A percentile compares a stretch with the other conserved stretches of the same genome.
Evolutionary conservation across 2,888 invertebrate species (phyloP).

Genomic region (Sarcophaga variegata): DNA sequence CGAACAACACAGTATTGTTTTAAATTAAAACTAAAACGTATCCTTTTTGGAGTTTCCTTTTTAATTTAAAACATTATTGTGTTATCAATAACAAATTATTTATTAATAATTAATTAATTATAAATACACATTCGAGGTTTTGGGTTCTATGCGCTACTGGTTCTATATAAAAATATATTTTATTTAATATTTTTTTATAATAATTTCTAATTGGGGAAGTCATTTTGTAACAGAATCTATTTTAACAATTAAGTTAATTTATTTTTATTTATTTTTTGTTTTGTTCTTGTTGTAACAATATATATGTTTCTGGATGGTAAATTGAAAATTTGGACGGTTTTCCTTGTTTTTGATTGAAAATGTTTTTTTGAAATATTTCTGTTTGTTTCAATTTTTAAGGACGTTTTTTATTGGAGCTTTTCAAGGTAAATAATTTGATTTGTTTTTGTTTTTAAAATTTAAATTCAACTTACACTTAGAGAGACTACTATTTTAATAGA

Average conservation of each 20-base stretch:
- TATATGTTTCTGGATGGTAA: not conserved
- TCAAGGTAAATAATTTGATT: conserved; percentile 37
- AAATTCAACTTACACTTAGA: conserved; percentile 31
- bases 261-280: conserved; percentile 1
- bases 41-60: not conserved
- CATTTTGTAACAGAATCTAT: not conserved
- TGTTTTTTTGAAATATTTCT: conserved; percentile 17
- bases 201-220: not conserved
- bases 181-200: not conserved
- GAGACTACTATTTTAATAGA: conserved; percentile 5
- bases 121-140: conserved; percentile 15
- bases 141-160: conserved; percentile 39
- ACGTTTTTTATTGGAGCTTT: conserved; percentile 53
- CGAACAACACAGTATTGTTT: conserved; percentile 44
- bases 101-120: not conserved
- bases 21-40: conserved; percentile 4
- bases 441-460: conserved; percentile 10
- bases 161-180: conserved; percentile 58
- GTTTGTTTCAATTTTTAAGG: conserved; percentile 38
- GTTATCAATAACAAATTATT: not conserved
- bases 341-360: not conserved
- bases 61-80: conserved; percentile 43
- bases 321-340: conserved; percentile 57
- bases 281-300: not conserved
- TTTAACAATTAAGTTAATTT: not conserved